These are phyloP conservation scores for Nesoenas mayeri DNA, from an alignment of 2,113 vertebrate genomes.

Conservation along the genomic window DNA sequence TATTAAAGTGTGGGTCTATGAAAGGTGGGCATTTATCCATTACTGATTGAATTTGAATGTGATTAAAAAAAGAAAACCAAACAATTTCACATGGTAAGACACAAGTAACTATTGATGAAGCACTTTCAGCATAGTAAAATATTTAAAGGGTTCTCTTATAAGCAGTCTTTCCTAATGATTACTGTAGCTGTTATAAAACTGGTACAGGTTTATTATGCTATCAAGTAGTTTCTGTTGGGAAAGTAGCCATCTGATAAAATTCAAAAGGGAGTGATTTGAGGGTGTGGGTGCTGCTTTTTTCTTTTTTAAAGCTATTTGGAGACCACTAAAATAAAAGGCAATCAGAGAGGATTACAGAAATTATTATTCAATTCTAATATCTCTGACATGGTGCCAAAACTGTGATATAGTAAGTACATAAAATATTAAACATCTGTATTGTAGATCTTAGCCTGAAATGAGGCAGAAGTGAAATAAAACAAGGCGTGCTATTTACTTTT, in stretches of 20 bases:
- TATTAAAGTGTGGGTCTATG: not conserved
- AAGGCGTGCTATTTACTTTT: not conserved
- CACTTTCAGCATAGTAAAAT: not conserved
- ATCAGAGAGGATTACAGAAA: not conserved
- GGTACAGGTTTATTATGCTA: not conserved
- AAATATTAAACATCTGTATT: not conserved
- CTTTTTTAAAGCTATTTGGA: not conserved
- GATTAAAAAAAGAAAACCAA: not conserved
- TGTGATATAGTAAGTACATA: not conserved
- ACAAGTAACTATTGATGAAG: not conserved
- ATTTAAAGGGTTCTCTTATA: not conserved
- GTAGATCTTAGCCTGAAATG: not conserved
- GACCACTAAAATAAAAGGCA: not conserved
- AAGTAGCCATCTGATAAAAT: not conserved
- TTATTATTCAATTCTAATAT: not conserved
- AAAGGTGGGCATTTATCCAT: not conserved
- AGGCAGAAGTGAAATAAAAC: not conserved
- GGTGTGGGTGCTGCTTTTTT: not conserved
- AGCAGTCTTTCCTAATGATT: not conserved
- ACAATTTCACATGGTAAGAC: not conserved
- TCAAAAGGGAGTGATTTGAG: rapidly evolving
- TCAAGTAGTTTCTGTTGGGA: not conserved
- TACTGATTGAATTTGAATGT: not conserved
- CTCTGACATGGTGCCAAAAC: not conserved
- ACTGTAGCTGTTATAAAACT: not conserved